Conservation (phyloP, 2,797 vertebrate genomes). For the Rhinoraja longicauda region DNA sequence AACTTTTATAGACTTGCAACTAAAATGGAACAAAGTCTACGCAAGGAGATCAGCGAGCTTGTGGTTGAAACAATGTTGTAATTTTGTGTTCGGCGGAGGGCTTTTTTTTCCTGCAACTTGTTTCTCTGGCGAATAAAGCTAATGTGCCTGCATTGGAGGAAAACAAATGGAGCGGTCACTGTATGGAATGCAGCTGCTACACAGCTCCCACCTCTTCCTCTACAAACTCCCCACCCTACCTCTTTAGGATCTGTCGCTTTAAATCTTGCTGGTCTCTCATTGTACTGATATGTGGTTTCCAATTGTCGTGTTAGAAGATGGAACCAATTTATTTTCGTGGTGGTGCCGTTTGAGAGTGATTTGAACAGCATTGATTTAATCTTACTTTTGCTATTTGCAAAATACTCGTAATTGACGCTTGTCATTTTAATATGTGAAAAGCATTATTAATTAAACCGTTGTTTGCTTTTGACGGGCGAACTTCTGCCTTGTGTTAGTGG, state of each 20-base stretch:
- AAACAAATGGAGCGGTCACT: not conserved
- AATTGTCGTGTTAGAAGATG: not conserved
- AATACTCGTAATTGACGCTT: not conserved
- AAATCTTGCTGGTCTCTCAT: not conserved
- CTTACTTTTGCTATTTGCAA: not conserved
- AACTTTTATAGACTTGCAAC: slow-evolving; percentile 2
- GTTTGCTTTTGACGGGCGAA: not conserved
- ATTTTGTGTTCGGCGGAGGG: not conserved
- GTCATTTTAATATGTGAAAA: not conserved
- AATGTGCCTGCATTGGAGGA: not conserved
- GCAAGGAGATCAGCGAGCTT: not conserved
- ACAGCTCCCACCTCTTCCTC: no score
- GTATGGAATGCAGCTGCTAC: not conserved
- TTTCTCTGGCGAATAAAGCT: not conserved
- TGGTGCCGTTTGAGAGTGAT: not conserved
- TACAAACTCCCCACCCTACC: not conserved
- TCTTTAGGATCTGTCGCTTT: not conserved
- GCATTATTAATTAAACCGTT: not conserved
- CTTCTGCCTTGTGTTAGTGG: not conserved
- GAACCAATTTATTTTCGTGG: not conserved
- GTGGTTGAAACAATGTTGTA: not conserved
- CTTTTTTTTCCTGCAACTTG: not conserved
- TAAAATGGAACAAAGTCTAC: slow-evolving; percentile 40
- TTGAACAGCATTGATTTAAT: not conserved
- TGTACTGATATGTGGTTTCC: not conserved